A percentile compares a stretch with the other conserved stretches of the same genome.
These are phyloP conservation scores for Aphodius sticticus DNA, from an alignment of 2,888 invertebrate species.

Conservation along the genomic window DNA sequence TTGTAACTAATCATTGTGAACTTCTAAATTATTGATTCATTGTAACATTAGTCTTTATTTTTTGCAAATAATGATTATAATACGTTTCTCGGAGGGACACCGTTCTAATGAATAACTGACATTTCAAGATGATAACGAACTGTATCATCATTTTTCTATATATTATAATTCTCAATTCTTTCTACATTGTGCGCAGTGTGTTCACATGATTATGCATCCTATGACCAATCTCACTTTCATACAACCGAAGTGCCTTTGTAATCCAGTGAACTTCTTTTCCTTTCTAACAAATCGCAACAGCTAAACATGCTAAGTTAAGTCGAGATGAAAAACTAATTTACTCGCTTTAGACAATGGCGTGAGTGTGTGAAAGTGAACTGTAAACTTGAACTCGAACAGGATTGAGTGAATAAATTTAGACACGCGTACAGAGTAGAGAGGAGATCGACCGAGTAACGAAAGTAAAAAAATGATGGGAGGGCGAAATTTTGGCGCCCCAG, in stretches of 20 bases:
- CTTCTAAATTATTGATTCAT: too few species aligned
- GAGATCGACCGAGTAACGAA: constrained; percentile 17
- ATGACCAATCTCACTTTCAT: background rate
- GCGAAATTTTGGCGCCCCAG: constrained; percentile 22
- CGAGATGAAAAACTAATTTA: constrained; percentile 19
- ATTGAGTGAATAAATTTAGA: background rate
- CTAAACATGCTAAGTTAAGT: background rate
- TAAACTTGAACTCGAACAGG: constrained; percentile 30
- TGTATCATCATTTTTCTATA: too few species aligned
- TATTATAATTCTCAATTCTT: background rate
- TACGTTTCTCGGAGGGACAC: too few species aligned
- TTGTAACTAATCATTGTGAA: too few species aligned
- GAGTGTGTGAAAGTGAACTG: constrained; percentile 27
- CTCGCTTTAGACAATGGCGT: constrained; percentile 26
- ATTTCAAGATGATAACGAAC: too few species aligned
- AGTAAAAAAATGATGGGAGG: constrained; percentile 29
- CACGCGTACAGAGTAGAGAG: background rate
- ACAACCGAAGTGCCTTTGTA: background rate
- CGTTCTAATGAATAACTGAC: too few species aligned
- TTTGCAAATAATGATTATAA: too few species aligned
- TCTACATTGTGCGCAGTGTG: background rate
- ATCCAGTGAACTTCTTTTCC: background rate
- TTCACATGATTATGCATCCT: background rate
- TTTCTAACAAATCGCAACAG: background rate
- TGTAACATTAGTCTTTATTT: too few species aligned